A percentile compares a stretch with the other conserved stretches of the same genome.
phyloP scores from a whole-genome alignment of 2,113 vertebrate species.

The Syngnathus scovelli region DNA sequence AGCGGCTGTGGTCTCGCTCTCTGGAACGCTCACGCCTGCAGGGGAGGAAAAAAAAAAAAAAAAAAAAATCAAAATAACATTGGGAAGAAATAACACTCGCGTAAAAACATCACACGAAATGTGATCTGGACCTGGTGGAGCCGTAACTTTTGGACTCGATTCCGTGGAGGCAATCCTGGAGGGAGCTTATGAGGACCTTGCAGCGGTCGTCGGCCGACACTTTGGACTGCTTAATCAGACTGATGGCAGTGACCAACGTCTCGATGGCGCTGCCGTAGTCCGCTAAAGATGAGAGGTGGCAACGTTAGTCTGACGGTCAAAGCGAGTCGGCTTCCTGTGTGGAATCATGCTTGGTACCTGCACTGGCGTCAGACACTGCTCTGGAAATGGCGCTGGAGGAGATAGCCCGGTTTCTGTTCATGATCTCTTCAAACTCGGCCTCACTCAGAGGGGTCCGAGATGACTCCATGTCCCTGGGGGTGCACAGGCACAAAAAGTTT shows the following conservation, averaged over 20 bases:
- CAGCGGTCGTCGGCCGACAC: constrained; percentile 97
- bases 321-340: too few relatives aligned
- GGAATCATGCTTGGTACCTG: constrained; percentile 70
- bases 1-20: constrained; percentile 97
- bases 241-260: constrained; percentile 97
- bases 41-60: constrained; percentile 44
- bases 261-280: constrained; percentile 99
- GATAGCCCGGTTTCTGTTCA: constrained; percentile 97
- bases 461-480: constrained; percentile 90
- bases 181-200: constrained; percentile 98
- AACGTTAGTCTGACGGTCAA: background rate
- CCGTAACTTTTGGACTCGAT: constrained; percentile 99
- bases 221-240: constrained; percentile 98
- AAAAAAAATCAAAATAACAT: background rate
- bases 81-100: background rate
- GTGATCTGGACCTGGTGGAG: constrained; percentile 76
- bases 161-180: constrained; percentile 97
- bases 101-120: background rate
- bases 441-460: constrained; percentile 91
- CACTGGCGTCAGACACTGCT: constrained; percentile 96
- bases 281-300: constrained; percentile 60
- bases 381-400: constrained; percentile 98
- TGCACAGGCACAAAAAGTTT: background rate
- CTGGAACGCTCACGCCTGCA: constrained; percentile 94
- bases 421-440: constrained; percentile 99